Evolutionary conservation across 2,113 vertebrate genomes (phyloP).

Genomic region (Crypturellus undulatus): DNA sequence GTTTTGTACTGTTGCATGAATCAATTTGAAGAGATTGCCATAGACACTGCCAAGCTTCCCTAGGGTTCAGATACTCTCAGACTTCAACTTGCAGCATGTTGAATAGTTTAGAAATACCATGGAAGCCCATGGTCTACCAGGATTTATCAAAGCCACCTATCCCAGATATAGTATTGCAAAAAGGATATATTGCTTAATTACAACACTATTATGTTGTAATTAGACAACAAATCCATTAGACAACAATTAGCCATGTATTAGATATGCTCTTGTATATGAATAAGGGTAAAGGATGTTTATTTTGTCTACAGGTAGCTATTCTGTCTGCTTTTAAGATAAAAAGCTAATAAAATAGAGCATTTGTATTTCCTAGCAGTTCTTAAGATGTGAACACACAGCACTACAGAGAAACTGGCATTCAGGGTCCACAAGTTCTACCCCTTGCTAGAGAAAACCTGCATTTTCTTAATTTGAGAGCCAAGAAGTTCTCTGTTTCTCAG

Average conservation of each 20-base stretch:
- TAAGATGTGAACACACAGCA: neutral
- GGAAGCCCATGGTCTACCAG: neutral
- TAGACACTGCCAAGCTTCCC: neutral
- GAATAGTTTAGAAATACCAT: neutral
- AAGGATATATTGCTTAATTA: neutral
- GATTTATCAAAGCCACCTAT: neutral
- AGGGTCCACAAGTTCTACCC: neutral
- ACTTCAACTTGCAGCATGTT: neutral
- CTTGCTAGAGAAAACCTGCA: neutral
- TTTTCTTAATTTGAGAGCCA: neutral
- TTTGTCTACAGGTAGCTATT: neutral
- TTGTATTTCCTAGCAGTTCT: neutral
- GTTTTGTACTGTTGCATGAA: slow-evolving; percentile 3
- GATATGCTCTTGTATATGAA: neutral
- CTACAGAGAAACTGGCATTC: neutral
- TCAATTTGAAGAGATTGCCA: neutral
- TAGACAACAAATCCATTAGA: no score
- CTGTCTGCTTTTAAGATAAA: neutral
- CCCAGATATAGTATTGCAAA: neutral
- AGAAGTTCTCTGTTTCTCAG: neutral
- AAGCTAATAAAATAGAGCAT: neutral
- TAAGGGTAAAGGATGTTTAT: neutral
- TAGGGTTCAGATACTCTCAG: neutral
- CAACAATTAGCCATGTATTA: neutral
- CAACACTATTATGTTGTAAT: no score